A percentile compares a stretch with the other conserved stretches of the same genome.
phyloP scores from a whole-genome alignment of 2,797 vertebrate genomes.

The Anas flavirostris region DNA sequence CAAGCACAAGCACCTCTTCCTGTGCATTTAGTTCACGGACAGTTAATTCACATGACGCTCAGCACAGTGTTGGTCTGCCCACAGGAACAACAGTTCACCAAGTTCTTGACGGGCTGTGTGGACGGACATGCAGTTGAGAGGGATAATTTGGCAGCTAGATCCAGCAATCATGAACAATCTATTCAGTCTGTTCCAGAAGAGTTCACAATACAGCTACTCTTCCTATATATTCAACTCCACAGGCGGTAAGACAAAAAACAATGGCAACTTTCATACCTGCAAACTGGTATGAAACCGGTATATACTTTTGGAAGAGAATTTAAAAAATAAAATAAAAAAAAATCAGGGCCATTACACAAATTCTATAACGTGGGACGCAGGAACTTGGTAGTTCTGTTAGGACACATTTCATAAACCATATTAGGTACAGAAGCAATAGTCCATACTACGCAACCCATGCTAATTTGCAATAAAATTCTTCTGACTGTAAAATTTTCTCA shows the following conservation, averaged over 20 bases:
- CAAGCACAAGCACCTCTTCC: neutral
- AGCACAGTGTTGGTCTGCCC: neutral
- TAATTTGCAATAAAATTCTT: neutral
- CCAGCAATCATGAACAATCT: neutral
- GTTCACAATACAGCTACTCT: neutral
- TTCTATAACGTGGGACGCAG: neutral
- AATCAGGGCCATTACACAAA: neutral
- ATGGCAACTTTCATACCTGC: neutral
- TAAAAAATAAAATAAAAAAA: no score
- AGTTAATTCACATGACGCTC: neutral
- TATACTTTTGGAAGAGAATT: neutral
- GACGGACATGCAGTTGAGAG: rapidly evolving
- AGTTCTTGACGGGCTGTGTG: neutral
- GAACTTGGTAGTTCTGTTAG: neutral
- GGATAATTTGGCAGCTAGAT: neutral
- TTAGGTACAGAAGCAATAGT: neutral
- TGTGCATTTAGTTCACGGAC: neutral
- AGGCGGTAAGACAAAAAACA: neutral
- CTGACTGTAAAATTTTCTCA: neutral
- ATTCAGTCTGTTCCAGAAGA: neutral
- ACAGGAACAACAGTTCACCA: neutral
- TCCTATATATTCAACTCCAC: neutral
- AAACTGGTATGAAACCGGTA: neutral
- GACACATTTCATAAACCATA: neutral
- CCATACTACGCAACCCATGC: neutral